These are phyloP conservation scores for Peucedramus taeniatus DNA, from an alignment of 2,113 vertebrate species.

Conservation along the genomic window DNA sequence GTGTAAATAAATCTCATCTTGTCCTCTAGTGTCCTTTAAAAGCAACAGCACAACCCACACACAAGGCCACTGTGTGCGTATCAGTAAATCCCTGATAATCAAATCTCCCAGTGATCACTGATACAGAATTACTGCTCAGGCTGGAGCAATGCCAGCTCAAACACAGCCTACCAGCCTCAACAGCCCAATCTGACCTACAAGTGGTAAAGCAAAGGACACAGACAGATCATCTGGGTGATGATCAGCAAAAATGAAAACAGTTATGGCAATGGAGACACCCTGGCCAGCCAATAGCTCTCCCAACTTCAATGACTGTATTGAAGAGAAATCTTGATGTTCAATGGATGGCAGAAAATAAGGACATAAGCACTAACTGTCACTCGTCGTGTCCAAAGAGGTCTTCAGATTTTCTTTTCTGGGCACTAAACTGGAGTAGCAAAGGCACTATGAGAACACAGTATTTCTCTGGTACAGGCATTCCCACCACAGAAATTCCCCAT, in stretches of 20 bases:
- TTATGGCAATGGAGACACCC: not conserved
- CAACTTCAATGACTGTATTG: not conserved
- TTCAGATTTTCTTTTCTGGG: not conserved
- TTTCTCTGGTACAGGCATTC: not conserved
- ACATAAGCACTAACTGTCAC: not conserved
- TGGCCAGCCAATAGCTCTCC: not conserved
- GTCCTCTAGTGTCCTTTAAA: not conserved
- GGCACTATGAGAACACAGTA: not conserved
- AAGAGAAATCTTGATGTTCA: not conserved
- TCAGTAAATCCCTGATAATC: constrained; percentile 7
- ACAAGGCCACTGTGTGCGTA: not conserved
- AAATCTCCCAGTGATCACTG: not conserved
- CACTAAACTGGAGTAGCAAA: not conserved
- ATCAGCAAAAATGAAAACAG: not conserved
- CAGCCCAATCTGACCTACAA: not conserved
- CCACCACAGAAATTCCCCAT: not conserved
- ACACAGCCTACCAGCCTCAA: not conserved
- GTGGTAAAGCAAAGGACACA: not conserved
- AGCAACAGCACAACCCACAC: not conserved
- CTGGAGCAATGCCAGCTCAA: not conserved
- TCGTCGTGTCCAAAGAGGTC: not conserved
- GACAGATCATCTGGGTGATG: not conserved
- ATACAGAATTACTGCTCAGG: not conserved
- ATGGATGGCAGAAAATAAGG: not conserved
- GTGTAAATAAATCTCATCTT: constrained; percentile 12